Conservation (phyloP, 2,797 vertebrate genomes). For the Lemur catta region DNA sequence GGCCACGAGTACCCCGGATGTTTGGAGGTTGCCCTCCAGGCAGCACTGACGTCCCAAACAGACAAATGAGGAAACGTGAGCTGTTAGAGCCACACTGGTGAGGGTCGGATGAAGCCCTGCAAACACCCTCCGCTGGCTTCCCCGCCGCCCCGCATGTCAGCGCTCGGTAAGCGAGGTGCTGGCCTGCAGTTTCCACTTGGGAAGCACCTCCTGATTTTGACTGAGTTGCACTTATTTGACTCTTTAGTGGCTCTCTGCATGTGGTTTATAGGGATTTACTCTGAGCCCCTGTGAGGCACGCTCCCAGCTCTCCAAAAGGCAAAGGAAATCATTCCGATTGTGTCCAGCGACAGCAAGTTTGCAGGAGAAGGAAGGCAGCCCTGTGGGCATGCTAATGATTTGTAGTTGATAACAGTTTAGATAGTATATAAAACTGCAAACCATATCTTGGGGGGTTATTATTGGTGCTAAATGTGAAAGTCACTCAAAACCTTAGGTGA, state of each 20-base stretch:
- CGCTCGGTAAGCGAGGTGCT: background rate
- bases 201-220: background rate
- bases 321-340: constrained; percentile 29
- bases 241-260: background rate
- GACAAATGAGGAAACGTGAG: background rate
- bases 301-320: constrained; percentile 20
- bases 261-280: background rate
- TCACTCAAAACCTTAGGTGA: background rate
- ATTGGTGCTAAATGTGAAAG: background rate
- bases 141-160: fast-evolving
- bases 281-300: background rate
- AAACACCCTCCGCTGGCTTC: too few species aligned
- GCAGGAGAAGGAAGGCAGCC: background rate
- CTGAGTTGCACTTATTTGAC: background rate
- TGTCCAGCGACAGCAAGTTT: background rate
- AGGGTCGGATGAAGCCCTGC: background rate
- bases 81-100: background rate
- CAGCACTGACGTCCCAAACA: background rate
- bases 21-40: background rate
- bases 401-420: background rate
- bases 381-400: constrained; percentile 4
- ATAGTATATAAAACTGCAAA: background rate
- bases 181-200: background rate
- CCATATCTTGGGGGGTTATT: background rate
- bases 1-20: too few species aligned